Conservation (phyloP, 2,888 invertebrate species). For the Nomada ferruginata region DNA sequence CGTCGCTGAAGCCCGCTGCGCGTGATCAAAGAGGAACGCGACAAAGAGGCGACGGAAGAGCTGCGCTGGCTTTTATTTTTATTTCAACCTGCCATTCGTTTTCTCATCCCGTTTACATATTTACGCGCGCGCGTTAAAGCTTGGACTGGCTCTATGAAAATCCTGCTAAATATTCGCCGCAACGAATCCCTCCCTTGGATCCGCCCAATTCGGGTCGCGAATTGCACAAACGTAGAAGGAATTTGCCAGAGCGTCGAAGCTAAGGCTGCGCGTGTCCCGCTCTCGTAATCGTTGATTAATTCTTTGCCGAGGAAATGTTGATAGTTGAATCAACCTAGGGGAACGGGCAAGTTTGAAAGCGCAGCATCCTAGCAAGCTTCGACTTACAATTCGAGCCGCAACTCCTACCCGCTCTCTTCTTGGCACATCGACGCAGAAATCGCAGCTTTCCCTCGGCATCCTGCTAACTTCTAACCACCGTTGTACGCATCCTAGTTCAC, state of each 20-base stretch:
- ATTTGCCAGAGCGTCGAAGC: background rate
- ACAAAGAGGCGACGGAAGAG: background rate
- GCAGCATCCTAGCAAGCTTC: conserved; percentile 36
- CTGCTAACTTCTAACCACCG: conserved; percentile 64
- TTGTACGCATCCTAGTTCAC: conserved; percentile 62
- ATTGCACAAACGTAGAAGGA: background rate
- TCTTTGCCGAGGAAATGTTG: conserved; percentile 41
- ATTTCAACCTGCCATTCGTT: conserved; percentile 2
- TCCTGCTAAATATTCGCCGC: background rate
- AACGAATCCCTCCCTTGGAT: background rate
- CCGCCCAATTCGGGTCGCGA: background rate
- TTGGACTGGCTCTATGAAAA: background rate
- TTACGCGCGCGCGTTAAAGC: conserved; percentile 4
- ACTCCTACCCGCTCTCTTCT: conserved; percentile 32
- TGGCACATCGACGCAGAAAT: conserved; percentile 57
- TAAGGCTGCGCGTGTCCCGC: conserved; percentile 27
- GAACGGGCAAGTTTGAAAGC: conserved; percentile 41
- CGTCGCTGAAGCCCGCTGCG: conserved; percentile 41
- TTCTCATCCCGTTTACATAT: conserved; percentile 21
- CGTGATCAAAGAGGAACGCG: conserved; percentile 45
- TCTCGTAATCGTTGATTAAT: conserved; percentile 51
- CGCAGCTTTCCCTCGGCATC: conserved; percentile 45
- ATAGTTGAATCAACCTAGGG: conserved; percentile 15
- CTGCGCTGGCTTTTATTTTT: background rate
- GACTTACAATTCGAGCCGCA: conserved; percentile 63